phyloP scores from a whole-genome alignment of 1,140 invertebrate genomes.

The Ditylenchus dipsaci region DNA sequence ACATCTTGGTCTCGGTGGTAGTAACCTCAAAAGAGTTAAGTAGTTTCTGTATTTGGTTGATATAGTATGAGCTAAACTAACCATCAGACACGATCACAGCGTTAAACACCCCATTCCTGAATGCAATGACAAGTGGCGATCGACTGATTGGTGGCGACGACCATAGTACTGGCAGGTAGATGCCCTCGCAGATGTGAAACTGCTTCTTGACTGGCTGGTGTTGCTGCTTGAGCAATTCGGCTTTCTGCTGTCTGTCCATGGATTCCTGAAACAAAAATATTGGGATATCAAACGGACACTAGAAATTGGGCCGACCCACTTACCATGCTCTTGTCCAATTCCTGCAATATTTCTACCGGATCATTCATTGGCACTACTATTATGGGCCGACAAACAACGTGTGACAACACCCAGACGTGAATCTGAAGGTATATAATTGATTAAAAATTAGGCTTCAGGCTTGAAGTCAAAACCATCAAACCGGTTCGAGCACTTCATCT shows the following conservation, averaged over 20 bases:
- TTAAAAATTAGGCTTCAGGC: neutral
- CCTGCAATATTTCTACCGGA: slow-evolving; percentile 11
- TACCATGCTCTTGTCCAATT: neutral
- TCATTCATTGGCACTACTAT: slow-evolving; percentile 23
- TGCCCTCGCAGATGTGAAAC: slow-evolving; percentile 13
- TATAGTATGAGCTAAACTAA: neutral
- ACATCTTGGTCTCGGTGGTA: slow-evolving; percentile 22
- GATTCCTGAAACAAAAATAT: too few relatives aligned
- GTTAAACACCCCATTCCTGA: slow-evolving; percentile 15
- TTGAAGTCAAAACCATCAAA: neutral
- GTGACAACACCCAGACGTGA: slow-evolving; percentile 18
- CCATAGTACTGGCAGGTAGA: slow-evolving; percentile 20
- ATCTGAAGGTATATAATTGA: slow-evolving; percentile 14
- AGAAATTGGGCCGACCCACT: neutral
- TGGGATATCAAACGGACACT: too few relatives aligned
- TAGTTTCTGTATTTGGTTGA: neutral
- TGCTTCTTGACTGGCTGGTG: neutral
- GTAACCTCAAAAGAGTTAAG: slow-evolving; percentile 3
- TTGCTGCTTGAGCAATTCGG: neutral
- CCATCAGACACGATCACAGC: slow-evolving; percentile 18
- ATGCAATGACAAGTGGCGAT: slow-evolving; percentile 11
- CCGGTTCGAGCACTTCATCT: neutral
- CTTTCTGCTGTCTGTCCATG: neutral
- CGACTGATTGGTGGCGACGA: slow-evolving; percentile 14
- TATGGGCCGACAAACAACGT: slow-evolving; percentile 20